Conservation (phyloP, 2,797 vertebrate genomes). For the Acestrorhynchus altus region DNA sequence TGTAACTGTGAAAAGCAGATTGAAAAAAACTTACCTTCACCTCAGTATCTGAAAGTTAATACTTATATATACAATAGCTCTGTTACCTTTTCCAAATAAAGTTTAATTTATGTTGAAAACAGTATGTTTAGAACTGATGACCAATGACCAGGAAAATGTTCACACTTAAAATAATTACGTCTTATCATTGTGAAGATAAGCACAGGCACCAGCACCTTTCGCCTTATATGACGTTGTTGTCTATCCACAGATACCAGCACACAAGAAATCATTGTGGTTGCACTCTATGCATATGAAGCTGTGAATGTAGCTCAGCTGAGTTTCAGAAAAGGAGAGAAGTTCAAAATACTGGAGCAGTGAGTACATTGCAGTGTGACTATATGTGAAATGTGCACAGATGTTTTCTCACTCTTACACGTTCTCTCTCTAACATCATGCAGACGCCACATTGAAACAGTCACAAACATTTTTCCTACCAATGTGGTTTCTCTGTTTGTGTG, state of each 20-base stretch:
- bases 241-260: slow-evolving; percentile 67
- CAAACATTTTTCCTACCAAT: neutral
- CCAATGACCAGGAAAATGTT: too few species aligned
- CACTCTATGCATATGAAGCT: slow-evolving; percentile 87
- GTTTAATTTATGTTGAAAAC: too few species aligned
- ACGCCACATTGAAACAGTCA: neutral
- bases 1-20: too few species aligned
- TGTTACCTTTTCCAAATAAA: too few species aligned
- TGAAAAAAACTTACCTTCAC: too few species aligned
- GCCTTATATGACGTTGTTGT: neutral
- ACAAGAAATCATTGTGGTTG: slow-evolving; percentile 81
- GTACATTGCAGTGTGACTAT: slow-evolving; percentile 62
- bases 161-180: too few species aligned
- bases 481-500: neutral
- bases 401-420: too few species aligned
- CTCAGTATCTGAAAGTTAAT: too few species aligned
- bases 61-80: too few species aligned
- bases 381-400: neutral
- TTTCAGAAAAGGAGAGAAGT: slow-evolving; percentile 94
- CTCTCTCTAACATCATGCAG: neutral
- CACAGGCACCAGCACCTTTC: neutral
- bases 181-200: too few species aligned
- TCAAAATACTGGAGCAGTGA: slow-evolving; percentile 91
- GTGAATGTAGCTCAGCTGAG: slow-evolving; percentile 85
- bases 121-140: too few species aligned